These are phyloP conservation scores for Chascanopsetta lugubris DNA, from an alignment of 2,113 vertebrate genomes.

Conservation along the genomic window DNA sequence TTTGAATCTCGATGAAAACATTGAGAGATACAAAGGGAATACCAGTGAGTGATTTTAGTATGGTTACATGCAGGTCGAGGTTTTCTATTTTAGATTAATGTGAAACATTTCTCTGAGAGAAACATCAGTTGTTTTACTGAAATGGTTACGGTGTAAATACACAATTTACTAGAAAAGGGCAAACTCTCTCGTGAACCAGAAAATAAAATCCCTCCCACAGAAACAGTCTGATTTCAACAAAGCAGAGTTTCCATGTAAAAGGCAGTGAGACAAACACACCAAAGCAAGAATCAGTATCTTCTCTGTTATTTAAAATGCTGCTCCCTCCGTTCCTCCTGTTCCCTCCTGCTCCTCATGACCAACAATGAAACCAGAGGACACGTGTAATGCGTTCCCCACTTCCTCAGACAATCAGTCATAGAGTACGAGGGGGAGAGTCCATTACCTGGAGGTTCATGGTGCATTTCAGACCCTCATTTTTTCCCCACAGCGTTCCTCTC, in stretches of 20 bases:
- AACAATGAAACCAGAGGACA: slow-evolving; percentile 49
- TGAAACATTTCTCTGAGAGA: too few relatives aligned
- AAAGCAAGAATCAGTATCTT: slow-evolving; percentile 37
- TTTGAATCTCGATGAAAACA: too few relatives aligned
- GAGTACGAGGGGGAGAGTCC: slow-evolving; percentile 39
- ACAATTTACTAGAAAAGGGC: slow-evolving; percentile 8
- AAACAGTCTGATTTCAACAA: not conserved
- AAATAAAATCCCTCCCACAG: slow-evolving; percentile 12
- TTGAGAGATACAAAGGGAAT: too few relatives aligned
- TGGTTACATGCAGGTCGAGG: too few relatives aligned
- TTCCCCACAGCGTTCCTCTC: slow-evolving; percentile 18
- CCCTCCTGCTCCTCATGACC: slow-evolving; percentile 15
- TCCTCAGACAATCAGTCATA: slow-evolving; percentile 50
- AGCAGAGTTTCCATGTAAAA: slow-evolving; percentile 35
- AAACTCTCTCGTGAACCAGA: slow-evolving; percentile 1
- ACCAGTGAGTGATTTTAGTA: too few relatives aligned
- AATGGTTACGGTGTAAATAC: slow-evolving; percentile 1
- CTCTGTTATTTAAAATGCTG: slow-evolving; percentile 5
- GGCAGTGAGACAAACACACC: slow-evolving; percentile 18
- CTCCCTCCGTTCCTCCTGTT: not conserved
- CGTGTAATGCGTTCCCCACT: slow-evolving; percentile 55
- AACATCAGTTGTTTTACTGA: too few relatives aligned
- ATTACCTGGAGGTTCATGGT: slow-evolving; percentile 49
- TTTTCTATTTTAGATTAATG: too few relatives aligned
- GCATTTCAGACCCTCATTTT: slow-evolving; percentile 52